Percentiles rank a stretch among this genome's conserved stretches.
These are phyloP conservation scores for Thaumatotibia leucotreta DNA, from an alignment of 1,140 invertebrate genomes.

Conservation along the genomic window DNA sequence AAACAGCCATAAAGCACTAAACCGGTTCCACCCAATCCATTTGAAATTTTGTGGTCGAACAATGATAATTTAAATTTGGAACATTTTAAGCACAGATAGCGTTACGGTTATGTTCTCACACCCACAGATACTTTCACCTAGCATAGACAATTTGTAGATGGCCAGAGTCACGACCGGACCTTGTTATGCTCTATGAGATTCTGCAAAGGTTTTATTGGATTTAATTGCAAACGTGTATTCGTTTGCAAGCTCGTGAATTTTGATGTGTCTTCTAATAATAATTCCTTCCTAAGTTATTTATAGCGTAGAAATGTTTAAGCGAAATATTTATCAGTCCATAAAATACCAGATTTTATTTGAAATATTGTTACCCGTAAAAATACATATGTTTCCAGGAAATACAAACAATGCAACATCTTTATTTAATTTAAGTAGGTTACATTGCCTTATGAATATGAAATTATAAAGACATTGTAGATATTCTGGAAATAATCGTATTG, in stretches of 20 bases:
- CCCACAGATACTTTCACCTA: slow-evolving; percentile 11
- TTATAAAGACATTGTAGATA: no score
- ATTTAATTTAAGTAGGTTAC: no score
- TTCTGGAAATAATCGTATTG: no score
- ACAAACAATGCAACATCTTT: no score
- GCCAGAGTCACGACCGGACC: slow-evolving; percentile 1
- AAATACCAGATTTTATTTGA: no score
- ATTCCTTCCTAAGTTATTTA: no score
- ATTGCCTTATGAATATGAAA: no score
- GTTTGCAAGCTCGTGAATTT: neutral
- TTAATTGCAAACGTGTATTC: neutral
- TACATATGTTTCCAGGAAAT: no score
- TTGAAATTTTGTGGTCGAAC: slow-evolving; percentile 5
- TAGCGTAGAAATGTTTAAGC: no score
- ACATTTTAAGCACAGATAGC: slow-evolving; percentile 9
- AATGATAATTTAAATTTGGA: slow-evolving; percentile 13
- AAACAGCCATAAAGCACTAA: neutral
- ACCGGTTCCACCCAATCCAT: slow-evolving; percentile 3
- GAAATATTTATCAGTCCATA: no score
- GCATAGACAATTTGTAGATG: slow-evolving; percentile 12
- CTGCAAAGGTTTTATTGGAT: neutral
- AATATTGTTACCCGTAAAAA: no score
- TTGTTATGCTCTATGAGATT: neutral
- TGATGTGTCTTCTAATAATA: neutral
- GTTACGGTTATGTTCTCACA: slow-evolving; percentile 13